Percentiles rank a stretch among this genome's conserved stretches.
Conservation (phyloP, 2,888 invertebrate genomes). For the Petrolisthes manimaculis region DNA sequence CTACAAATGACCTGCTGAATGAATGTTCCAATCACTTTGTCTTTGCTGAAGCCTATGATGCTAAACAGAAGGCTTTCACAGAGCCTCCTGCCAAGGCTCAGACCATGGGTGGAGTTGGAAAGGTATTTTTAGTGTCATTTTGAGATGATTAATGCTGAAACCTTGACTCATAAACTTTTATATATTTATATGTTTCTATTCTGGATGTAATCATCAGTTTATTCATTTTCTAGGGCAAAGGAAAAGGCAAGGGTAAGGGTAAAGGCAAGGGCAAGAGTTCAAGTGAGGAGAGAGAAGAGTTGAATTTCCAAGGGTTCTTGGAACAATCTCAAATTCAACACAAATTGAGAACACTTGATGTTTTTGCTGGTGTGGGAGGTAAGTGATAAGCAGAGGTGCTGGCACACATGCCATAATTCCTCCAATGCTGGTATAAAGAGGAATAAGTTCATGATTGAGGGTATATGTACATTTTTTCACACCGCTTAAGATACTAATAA, state of each 20-base stretch:
- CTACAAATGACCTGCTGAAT: slow-evolving; percentile 76
- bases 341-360: slow-evolving; percentile 78
- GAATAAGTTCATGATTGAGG: too few relatives aligned
- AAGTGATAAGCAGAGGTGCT: background rate
- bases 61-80: slow-evolving; percentile 73
- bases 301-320: slow-evolving; percentile 66
- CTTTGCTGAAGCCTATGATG: slow-evolving; percentile 79
- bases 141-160: background rate
- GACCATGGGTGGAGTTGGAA: slow-evolving; percentile 75
- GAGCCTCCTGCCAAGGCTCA: slow-evolving; percentile 77
- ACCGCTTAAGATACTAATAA: background rate
- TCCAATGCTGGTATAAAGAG: too few relatives aligned
- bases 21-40: slow-evolving; percentile 78
- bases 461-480: too few relatives aligned
- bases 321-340: slow-evolving; percentile 70
- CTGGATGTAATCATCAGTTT: background rate
- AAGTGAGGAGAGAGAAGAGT: slow-evolving; percentile 67
- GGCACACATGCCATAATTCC: too few relatives aligned
- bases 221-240: slow-evolving; percentile 72
- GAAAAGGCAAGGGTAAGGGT: slow-evolving; percentile 79
- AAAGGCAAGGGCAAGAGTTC: slow-evolving; percentile 72
- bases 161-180: background rate
- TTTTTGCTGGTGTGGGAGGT: slow-evolving; percentile 88
- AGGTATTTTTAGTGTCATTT: slow-evolving; percentile 68
- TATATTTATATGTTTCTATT: background rate